A percentile compares a stretch with the other conserved stretches of the same genome.
Evolutionary conservation across 2,797 vertebrate genomes (phyloP).

Genomic region (Lophius americanus): DNA sequence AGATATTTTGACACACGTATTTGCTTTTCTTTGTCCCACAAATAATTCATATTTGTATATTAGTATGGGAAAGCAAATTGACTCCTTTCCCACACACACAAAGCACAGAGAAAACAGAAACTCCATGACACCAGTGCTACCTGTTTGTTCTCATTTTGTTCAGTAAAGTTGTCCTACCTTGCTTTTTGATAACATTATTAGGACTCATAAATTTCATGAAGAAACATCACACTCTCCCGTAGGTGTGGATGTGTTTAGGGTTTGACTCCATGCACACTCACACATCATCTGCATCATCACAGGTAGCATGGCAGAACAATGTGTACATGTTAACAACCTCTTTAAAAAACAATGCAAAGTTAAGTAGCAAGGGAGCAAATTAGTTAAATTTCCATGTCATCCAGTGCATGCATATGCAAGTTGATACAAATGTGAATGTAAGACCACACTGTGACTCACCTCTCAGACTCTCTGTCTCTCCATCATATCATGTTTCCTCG

Average conservation of each 20-base stretch:
- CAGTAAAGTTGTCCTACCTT: conserved; percentile 4
- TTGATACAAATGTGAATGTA: too few species aligned
- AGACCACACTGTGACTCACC: conserved; percentile 48
- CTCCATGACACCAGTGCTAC: neutral
- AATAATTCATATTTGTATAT: conserved; percentile 25
- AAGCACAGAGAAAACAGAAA: conserved; percentile 3
- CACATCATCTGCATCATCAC: conserved; percentile 1
- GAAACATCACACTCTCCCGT: too few species aligned
- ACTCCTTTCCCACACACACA: conserved; percentile 28
- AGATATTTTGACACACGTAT: neutral
- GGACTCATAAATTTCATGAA: too few species aligned
- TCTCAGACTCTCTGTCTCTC: conserved; percentile 21
- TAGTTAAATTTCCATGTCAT: conserved; percentile 28
- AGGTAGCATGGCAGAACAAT: neutral
- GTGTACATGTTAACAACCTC: conserved; percentile 25
- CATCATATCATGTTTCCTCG: conserved; percentile 37
- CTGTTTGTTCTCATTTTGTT: conserved; percentile 10
- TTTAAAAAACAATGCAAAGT: conserved; percentile 15
- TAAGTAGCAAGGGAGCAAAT: conserved; percentile 24
- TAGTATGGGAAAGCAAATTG: conserved; percentile 31
- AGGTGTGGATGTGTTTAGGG: neutral
- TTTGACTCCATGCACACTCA: neutral
- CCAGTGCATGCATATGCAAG: too few species aligned
- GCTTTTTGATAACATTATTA: too few species aligned
- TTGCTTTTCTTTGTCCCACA: conserved; percentile 26